Evolutionary conservation across 2,888 invertebrate species (phyloP).

Genomic region (Pollenia griseotomentosa): DNA sequence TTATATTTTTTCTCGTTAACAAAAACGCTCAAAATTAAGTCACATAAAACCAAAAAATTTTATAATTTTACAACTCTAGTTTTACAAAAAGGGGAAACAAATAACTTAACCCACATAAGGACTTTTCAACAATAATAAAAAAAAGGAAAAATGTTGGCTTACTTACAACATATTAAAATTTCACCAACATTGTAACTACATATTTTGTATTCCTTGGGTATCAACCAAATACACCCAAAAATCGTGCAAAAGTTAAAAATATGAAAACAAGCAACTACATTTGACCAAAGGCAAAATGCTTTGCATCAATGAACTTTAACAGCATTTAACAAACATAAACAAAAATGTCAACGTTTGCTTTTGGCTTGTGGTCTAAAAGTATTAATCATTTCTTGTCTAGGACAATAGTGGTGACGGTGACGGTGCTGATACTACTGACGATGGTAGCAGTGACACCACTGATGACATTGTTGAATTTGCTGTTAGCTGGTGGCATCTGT

Average conservation of each 20-base stretch:
- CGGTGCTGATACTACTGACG: neutral
- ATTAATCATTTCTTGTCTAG: conserved; percentile 40
- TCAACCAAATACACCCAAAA: neutral
- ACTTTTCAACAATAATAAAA: too few relatives aligned
- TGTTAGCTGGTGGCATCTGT: neutral
- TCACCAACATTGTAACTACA: too few relatives aligned
- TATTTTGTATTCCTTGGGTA: neutral
- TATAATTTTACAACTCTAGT: too few relatives aligned
- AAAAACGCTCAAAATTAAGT: too few relatives aligned
- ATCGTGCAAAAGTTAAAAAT: neutral
- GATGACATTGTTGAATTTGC: neutral
- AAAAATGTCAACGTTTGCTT: conserved; percentile 48
- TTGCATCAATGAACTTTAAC: conserved; percentile 8
- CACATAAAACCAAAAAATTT: too few relatives aligned
- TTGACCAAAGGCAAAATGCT: conserved; percentile 3
- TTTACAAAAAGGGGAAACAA: too few relatives aligned
- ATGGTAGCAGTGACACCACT: neutral
- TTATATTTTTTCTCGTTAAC: too few relatives aligned
- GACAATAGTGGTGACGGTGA: conserved; percentile 4
- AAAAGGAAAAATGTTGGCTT: too few relatives aligned
- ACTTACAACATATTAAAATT: too few relatives aligned
- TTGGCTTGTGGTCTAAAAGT: conserved; percentile 38
- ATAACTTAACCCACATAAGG: too few relatives aligned
- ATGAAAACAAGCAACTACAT: neutral
- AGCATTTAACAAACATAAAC: conserved; percentile 7